Conservation (phyloP, 64 coral and sea anemone genomes). For the Montipora capricornis region DNA sequence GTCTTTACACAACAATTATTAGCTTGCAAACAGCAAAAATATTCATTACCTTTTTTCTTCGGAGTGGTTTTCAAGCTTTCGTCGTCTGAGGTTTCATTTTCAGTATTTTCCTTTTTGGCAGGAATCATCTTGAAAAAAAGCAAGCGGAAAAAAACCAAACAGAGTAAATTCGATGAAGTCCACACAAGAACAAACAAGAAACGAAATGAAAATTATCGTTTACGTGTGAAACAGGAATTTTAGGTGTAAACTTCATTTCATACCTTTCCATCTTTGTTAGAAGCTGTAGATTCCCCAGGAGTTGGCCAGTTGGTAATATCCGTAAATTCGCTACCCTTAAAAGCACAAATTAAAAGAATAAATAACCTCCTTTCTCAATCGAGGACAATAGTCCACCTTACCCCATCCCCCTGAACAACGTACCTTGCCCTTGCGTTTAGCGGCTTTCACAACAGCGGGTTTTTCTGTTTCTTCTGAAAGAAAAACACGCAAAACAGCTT, state of each 20-base stretch:
- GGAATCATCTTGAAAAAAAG: conserved; percentile 21
- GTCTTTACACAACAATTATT: conserved; percentile 9
- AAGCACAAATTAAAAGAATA: background rate
- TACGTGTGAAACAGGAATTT: background rate
- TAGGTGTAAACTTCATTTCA: background rate
- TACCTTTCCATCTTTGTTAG: conserved; percentile 51
- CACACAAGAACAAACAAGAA: conserved; percentile 19
- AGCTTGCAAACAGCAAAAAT: too few relatives aligned
- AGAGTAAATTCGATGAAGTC: background rate
- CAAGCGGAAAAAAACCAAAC: background rate
- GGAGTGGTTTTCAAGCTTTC: conserved; percentile 66
- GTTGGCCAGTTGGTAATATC: conserved; percentile 82
- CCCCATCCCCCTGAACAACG: conserved; percentile 31
- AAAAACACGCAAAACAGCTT: background rate
- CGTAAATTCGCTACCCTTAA: conserved; percentile 69
- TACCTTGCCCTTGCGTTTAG: conserved; percentile 71
- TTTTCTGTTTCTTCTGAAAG: conserved; percentile 65
- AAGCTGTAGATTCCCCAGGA: conserved; percentile 64
- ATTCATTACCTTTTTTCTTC: conserved; percentile 70
- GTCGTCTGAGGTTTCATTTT: conserved; percentile 67
- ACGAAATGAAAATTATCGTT: conserved; percentile 8
- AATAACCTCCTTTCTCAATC: background rate
- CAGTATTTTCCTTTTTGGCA: conserved; percentile 68
- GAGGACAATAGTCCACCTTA: background rate
- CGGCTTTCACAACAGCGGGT: conserved; percentile 64